phyloP scores from a whole-genome alignment of 2,797 vertebrate species.

The Danio kyathit region DNA sequence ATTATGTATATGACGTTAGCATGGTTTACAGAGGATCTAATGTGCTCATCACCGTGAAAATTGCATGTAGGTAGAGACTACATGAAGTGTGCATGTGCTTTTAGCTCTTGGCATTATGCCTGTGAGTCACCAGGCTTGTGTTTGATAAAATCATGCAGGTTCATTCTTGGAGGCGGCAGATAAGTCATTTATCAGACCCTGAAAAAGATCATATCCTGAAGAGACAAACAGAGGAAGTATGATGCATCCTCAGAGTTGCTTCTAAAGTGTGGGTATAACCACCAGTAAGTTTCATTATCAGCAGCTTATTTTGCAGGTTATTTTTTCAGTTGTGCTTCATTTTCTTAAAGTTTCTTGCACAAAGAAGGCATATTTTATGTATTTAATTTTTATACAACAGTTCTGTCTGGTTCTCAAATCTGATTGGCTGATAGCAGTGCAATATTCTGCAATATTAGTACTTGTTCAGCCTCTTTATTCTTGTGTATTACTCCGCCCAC shows the following conservation, averaged over 20 bases:
- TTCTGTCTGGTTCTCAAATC: too few relatives aligned
- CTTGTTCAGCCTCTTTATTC: too few relatives aligned
- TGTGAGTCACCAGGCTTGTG: constrained; percentile 8
- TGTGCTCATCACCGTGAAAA: constrained; percentile 4
- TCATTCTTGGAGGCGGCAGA: not conserved
- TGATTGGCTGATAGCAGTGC: too few relatives aligned
- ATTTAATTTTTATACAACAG: not conserved
- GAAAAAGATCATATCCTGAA: constrained; percentile 22
- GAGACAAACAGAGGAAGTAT: constrained; percentile 28
- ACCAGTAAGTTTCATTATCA: not conserved
- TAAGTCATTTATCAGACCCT: not conserved
- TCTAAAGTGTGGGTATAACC: not conserved
- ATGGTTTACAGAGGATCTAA: not conserved
- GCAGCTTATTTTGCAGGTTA: not conserved
- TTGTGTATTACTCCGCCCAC: too few relatives aligned
- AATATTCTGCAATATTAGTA: too few relatives aligned
- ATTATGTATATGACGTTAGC: not conserved
- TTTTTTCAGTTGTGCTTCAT: not conserved
- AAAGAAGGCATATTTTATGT: not conserved
- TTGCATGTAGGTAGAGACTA: not conserved
- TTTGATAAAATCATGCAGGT: constrained; percentile 6
- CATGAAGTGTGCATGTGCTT: constrained; percentile 6
- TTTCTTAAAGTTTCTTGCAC: not conserved
- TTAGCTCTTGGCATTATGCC: constrained; percentile 13
- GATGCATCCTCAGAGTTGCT: constrained; percentile 31